Evolutionary conservation across 2,797 vertebrate genomes (phyloP).

Genomic region (Poeciliopsis paucimaculata): DNA sequence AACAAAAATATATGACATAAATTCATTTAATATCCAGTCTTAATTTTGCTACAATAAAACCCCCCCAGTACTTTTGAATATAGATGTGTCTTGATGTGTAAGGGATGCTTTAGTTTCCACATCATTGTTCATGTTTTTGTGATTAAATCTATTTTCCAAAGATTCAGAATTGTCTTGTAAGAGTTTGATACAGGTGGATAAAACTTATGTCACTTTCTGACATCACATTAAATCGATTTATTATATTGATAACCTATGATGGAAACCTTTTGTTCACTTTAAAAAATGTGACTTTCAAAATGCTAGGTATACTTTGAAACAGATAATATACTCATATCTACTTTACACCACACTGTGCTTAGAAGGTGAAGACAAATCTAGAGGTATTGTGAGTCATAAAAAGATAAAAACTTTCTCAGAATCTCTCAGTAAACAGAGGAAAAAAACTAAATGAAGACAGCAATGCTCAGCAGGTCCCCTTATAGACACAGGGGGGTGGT

Average conservation of each 20-base stretch:
- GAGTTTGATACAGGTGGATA: too few relatives aligned
- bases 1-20: too few relatives aligned
- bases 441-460: background rate
- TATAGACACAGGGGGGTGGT: conserved; percentile 42
- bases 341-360: background rate
- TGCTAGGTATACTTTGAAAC: background rate
- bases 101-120: too few relatives aligned
- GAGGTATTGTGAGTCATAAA: background rate
- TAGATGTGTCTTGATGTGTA: too few relatives aligned
- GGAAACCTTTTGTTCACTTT: background rate
- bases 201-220: too few relatives aligned
- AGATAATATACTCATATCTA: background rate
- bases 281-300: background rate
- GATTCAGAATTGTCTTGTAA: too few relatives aligned
- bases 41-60: too few relatives aligned
- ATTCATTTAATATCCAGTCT: too few relatives aligned
- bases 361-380: background rate
- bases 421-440: background rate
- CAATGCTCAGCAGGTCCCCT: background rate
- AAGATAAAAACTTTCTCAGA: background rate
- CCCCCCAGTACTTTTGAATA: too few relatives aligned
- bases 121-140: too few relatives aligned
- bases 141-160: too few relatives aligned
- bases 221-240: too few relatives aligned
- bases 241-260: background rate